Base-by-base conservation (phyloP, 2,797 vertebrate genomes). In the Sciurus vulgaris region DNA sequence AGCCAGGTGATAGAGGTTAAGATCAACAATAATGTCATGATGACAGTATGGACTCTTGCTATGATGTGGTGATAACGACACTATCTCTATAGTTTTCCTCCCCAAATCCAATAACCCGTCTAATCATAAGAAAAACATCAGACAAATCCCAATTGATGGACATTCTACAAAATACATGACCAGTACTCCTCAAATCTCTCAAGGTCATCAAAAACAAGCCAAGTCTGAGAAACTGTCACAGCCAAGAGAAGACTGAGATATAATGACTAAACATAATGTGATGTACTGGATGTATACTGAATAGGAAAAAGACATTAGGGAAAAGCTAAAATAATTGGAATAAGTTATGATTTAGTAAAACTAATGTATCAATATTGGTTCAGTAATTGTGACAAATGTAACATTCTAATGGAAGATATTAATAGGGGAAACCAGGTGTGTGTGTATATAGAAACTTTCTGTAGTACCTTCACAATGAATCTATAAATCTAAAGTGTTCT, bases 291-390 rank as follows among this genome's bases (percentile, higher is more conserved):
- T 86, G 28, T 51, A 82, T 63, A 47, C n/a, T 83, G 38, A 93
- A 70, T 5, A 91, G 14, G 47, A 86, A 94, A 88, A 83, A 20
- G 28, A 73, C 20, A 89, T 70, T 77, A 77, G 11, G 41, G 15
- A 67, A 92, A 96, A 94, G 41, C 24, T 87, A 77, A 87, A 79
- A 30, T 59, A 92, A 70, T 83, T 17, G 78, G 65, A 94, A 88
- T 86, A n/a, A 85, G 85, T 47, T 49, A 76, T 69, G 17, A 38
- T 65, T 86, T 51, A 35, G 10, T 69, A 92, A 93, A 81, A 82
- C 59, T 35, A 72, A 65, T 38, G 28, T 56, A 76, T 91, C 51
- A 33, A 41, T 74, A 77, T 51, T 69, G n/a, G 12, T 74, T 89
- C 41, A 83, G 54, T 89, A 83, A 79, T 89, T 91, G 69, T 89